These are phyloP conservation scores for Cerastis leucographa DNA, from an alignment of 2,888 invertebrate species.

Conservation along the genomic window DNA sequence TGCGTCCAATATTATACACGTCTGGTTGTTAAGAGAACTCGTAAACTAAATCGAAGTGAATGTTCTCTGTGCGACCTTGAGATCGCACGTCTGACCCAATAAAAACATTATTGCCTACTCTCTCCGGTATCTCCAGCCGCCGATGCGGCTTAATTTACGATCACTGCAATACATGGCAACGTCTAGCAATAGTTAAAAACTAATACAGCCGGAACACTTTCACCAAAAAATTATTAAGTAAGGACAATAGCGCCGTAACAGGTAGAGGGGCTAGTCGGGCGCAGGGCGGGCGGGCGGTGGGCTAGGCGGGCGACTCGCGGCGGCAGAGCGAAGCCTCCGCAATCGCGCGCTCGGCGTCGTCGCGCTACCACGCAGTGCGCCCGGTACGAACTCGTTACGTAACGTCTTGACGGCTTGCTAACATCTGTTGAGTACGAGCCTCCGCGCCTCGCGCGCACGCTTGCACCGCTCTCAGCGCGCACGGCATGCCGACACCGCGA, in stretches of 20 bases:
- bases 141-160: slow-evolving; percentile 49
- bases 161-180: slow-evolving; percentile 55
- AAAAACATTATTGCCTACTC: slow-evolving; percentile 60
- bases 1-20: slow-evolving; percentile 75
- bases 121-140: slow-evolving; percentile 36
- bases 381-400: slow-evolving; percentile 84
- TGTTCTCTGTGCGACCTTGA: slow-evolving; percentile 74
- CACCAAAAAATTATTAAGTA: slow-evolving; percentile 70
- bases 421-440: slow-evolving; percentile 87
- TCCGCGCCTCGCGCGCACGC: slow-evolving; percentile 81
- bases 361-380: slow-evolving; percentile 81
- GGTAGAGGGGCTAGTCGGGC: slow-evolving; percentile 55
- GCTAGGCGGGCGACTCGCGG: slow-evolving; percentile 67
- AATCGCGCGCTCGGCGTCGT: slow-evolving; percentile 85
- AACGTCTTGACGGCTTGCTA: slow-evolving; percentile 77
- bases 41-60: slow-evolving; percentile 75
- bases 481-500: slow-evolving; percentile 76
- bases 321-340: slow-evolving; percentile 74
- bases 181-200: slow-evolving; percentile 49
- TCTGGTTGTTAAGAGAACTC: slow-evolving; percentile 70
- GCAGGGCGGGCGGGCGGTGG: slow-evolving; percentile 58
- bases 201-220: slow-evolving; percentile 63
- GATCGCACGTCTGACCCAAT: slow-evolving; percentile 66
- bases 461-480: slow-evolving; percentile 84
- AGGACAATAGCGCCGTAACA: slow-evolving; percentile 67